Evolutionary conservation across 2,797 vertebrate species (phyloP).

Genomic region (Sebastiscus tertius): DNA sequence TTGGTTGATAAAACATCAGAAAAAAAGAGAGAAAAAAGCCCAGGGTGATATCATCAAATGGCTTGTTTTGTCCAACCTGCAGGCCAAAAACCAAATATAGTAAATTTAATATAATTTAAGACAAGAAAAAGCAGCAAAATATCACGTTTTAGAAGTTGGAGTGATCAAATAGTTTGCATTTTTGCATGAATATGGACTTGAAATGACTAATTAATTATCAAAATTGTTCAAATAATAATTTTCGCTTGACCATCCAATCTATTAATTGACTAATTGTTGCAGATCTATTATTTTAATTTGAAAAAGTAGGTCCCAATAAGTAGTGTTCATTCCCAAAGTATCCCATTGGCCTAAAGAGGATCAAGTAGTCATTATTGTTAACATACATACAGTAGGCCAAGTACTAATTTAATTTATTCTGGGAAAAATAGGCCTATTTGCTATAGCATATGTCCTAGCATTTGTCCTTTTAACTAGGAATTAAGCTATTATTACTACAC

Average conservation of each 20-base stretch:
- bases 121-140: too few relatives aligned
- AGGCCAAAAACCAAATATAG: not conserved
- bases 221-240: not conserved
- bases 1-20: too few relatives aligned
- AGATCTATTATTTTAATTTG: not conserved
- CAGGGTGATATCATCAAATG: not conserved
- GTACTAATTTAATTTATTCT: not conserved
- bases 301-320: not conserved
- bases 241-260: not conserved
- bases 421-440: not conserved
- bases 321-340: not conserved
- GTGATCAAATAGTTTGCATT: not conserved
- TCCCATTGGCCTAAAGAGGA: not conserved
- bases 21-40: not conserved
- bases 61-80: not conserved
- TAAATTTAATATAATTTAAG: not conserved
- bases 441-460: not conserved
- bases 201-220: not conserved
- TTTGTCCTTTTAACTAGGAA: not conserved
- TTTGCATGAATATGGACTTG: not conserved
- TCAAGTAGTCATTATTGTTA: too few relatives aligned
- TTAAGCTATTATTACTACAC: not conserved
- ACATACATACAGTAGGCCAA: not conserved
- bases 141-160: too few relatives aligned
- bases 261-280: not conserved